Evolutionary conservation across 2,888 invertebrate genomes (phyloP).

Genomic region (Trichogramma dendrolimi): DNA sequence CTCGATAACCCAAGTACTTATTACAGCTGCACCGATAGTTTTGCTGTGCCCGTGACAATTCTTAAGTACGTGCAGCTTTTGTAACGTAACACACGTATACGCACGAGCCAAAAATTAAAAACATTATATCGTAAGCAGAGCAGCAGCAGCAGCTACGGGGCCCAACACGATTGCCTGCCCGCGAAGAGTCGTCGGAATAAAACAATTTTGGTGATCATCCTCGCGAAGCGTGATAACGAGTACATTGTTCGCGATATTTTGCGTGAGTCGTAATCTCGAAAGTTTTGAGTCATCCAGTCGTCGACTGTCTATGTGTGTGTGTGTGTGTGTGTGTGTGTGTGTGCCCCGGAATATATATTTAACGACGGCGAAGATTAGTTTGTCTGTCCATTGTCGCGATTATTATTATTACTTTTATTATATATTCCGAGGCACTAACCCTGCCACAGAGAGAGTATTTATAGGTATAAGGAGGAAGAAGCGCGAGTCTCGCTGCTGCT

Average conservation of each 20-base stretch:
- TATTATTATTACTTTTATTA: no score
- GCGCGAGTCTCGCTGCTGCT: background rate
- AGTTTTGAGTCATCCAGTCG: background rate
- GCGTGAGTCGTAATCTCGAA: no score
- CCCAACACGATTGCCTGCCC: background rate
- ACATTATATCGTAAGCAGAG: background rate
- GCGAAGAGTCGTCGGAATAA: no score
- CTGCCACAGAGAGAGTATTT: conserved; percentile 2
- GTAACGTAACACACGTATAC: no score
- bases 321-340: conserved; percentile 12
- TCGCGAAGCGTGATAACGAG: conserved; percentile 8
- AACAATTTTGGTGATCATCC: no score
- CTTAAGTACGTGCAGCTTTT: no score
- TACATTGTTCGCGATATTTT: conserved; percentile 4
- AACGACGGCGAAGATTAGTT: conserved; percentile 15
- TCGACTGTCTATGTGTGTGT: background rate
- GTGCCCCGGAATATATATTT: no score
- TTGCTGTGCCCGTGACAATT: no score
- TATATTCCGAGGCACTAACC: background rate
- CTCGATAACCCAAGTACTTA: no score
- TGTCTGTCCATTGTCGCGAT: conserved; percentile 16
- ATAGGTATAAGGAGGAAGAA: no score
- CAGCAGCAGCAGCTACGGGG: background rate
- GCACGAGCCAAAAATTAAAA: no score
- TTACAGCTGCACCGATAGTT: no score